Conservation (phyloP, 2,113 vertebrate species). For the Oceanites oceanicus region DNA sequence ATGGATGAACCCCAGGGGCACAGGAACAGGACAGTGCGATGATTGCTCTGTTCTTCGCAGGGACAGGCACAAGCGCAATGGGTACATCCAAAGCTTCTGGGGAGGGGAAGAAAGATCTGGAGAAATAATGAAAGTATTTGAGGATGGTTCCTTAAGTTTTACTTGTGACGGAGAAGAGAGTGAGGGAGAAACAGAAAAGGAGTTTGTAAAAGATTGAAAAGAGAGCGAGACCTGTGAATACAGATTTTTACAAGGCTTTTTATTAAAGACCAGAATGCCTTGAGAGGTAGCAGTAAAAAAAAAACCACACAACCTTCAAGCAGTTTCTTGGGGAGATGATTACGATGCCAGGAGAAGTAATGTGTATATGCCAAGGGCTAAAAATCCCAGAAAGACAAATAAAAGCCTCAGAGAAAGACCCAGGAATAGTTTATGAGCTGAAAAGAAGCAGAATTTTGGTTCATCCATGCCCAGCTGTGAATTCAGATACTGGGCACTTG, state of each 20-base stretch:
- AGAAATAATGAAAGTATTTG: background rate
- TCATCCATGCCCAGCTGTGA: background rate
- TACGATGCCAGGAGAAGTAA: background rate
- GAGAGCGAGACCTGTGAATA: background rate
- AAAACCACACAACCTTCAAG: background rate
- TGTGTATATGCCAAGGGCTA: background rate
- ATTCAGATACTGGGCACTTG: background rate
- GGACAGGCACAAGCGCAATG: background rate
- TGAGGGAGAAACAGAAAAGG: background rate
- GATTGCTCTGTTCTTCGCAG: background rate
- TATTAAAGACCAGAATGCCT: background rate
- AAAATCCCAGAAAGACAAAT: background rate
- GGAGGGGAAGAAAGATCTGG: background rate
- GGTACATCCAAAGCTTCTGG: background rate
- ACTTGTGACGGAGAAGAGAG: background rate
- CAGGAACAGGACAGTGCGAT: background rate
- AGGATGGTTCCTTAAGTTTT: background rate
- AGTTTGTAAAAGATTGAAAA: background rate
- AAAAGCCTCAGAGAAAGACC: background rate
- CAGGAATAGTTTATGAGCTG: background rate
- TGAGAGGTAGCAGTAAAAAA: background rate
- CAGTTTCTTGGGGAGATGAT: background rate
- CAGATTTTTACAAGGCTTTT: background rate
- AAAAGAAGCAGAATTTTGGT: background rate
- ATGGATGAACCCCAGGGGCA: background rate